A percentile compares a stretch with the other conserved stretches of the same genome.
Conservation (phyloP, 2,888 invertebrate species). For the Chromoteleia sp. region DNA sequence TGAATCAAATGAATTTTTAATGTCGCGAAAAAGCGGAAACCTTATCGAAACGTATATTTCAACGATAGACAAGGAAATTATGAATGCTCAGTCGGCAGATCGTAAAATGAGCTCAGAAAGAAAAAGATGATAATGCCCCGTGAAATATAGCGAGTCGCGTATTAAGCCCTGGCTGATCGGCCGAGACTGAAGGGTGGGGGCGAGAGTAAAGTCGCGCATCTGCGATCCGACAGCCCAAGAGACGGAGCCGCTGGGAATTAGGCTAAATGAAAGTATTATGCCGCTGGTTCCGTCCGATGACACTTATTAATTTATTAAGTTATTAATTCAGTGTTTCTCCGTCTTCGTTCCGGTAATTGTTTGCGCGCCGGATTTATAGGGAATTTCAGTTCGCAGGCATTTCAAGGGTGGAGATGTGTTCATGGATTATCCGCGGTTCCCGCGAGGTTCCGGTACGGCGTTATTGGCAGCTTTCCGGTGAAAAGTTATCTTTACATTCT, state of each 20-base stretch:
- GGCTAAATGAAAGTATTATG: constrained; percentile 71
- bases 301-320: constrained; percentile 77
- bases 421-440: too few species aligned
- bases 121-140: constrained; percentile 79
- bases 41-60: constrained; percentile 69
- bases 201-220: constrained; percentile 73
- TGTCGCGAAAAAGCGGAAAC: constrained; percentile 32
- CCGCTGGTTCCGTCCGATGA: constrained; percentile 69
- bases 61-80: constrained; percentile 74
- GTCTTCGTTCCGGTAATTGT: background rate
- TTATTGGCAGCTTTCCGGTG: too few species aligned
- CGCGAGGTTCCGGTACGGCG: too few species aligned
- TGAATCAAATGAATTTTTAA: constrained; percentile 30
- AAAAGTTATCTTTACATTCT: too few species aligned
- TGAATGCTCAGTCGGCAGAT: constrained; percentile 80
- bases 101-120: constrained; percentile 77
- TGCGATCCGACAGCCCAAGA: constrained; percentile 76
- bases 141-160: constrained; percentile 78
- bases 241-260: constrained; percentile 70
- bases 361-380: background rate
- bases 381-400: background rate
- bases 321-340: constrained; percentile 44
- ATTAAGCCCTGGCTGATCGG: constrained; percentile 70
- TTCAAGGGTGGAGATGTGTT: too few species aligned
- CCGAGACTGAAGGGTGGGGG: constrained; percentile 11